Conservation (phyloP, 2,888 invertebrate genomes). For the Mamestra brassicae region DNA sequence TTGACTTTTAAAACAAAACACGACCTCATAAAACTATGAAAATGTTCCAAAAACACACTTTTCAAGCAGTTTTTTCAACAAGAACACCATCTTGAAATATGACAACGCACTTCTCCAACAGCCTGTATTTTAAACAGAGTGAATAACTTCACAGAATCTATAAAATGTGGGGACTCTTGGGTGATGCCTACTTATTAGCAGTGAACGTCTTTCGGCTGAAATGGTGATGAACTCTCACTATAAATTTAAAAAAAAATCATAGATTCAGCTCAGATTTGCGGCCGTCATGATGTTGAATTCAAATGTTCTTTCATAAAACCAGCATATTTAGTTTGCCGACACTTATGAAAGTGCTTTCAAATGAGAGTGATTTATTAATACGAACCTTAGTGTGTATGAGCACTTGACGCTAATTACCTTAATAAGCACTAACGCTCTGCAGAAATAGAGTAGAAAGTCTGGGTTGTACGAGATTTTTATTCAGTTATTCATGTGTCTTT, state of each 20-base stretch:
- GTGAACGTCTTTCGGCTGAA: not conserved
- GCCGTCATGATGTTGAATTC: not conserved
- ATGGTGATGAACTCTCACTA: not conserved
- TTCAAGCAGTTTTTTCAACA: no score
- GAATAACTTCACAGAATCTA: no score
- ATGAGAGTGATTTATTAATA: not conserved
- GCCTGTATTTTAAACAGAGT: no score
- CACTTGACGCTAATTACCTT: slow-evolving; percentile 19
- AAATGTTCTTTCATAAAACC: not conserved
- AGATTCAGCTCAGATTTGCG: not conserved
- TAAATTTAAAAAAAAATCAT: not conserved
- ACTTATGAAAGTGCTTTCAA: slow-evolving; percentile 22
- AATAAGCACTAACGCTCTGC: not conserved
- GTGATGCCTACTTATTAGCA: no score
- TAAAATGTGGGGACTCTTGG: no score
- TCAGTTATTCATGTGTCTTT: not conserved
- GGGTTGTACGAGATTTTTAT: not conserved
- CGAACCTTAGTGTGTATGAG: not conserved
- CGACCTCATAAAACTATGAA: no score
- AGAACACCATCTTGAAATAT: no score
- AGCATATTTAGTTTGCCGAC: not conserved
- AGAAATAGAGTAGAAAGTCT: not conserved
- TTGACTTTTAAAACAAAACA: no score
- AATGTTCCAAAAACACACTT: no score
- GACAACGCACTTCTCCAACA: no score